These are phyloP conservation scores for Dromococcyx pavoninus DNA, from an alignment of 2,797 vertebrate species.

Conservation along the genomic window DNA sequence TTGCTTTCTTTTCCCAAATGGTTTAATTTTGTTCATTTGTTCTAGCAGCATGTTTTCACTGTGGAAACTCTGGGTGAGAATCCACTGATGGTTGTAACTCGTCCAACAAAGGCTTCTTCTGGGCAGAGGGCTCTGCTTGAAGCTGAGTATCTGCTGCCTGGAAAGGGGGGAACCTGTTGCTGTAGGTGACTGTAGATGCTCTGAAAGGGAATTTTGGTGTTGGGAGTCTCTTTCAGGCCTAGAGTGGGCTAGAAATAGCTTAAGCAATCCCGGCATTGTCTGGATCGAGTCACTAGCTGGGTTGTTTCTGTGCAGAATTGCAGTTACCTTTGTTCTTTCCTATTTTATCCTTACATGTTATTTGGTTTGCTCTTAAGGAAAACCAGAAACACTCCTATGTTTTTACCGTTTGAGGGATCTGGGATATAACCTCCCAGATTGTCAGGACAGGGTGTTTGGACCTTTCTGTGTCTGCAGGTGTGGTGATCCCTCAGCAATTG, in stretches of 20 bases:
- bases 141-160: neutral
- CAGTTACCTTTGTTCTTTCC: neutral
- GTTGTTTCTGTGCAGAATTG: neutral
- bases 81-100: neutral
- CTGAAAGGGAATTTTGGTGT: neutral
- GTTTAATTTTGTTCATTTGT: neutral
- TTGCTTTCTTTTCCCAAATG: neutral
- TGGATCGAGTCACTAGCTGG: neutral
- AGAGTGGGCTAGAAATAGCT: neutral
- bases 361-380: neutral
- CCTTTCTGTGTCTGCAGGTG: neutral
- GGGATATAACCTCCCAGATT: neutral
- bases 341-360: neutral
- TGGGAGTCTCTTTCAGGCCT: neutral
- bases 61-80: neutral
- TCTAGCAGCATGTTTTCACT: neutral
- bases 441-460: neutral
- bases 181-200: neutral
- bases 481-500: neutral
- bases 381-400: neutral
- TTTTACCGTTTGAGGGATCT: neutral
- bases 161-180: neutral
- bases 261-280: neutral
- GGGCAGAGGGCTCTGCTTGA: neutral
- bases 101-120: neutral